Conservation (phyloP, 2,113 vertebrate genomes). For the Emydocephalus ijimae region DNA sequence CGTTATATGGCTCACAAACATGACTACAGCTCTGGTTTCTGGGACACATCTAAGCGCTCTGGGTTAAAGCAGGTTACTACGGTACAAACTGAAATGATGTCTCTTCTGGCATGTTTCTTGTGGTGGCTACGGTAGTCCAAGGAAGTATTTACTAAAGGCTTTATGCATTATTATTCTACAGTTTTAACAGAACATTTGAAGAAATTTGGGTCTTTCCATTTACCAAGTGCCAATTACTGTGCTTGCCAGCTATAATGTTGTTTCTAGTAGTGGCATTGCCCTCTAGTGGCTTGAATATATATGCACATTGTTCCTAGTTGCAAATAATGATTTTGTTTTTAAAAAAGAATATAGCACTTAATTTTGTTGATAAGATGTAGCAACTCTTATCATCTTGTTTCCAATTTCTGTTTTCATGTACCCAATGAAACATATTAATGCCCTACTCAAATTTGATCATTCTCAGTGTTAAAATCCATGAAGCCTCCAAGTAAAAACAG, state of each 20-base stretch:
- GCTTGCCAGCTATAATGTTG: background rate
- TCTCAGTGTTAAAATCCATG: background rate
- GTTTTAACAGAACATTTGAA: background rate
- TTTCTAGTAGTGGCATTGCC: constrained; percentile 1
- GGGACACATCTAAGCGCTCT: background rate
- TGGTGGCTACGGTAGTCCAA: background rate
- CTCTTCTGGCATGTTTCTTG: background rate
- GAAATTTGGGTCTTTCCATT: background rate
- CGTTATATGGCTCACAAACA: background rate
- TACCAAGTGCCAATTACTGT: background rate
- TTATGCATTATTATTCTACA: background rate
- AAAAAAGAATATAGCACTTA: background rate
- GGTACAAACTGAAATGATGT: background rate
- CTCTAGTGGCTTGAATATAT: background rate
- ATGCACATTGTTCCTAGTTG: background rate
- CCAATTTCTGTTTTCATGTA: background rate
- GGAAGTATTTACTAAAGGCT: background rate
- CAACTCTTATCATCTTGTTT: background rate
- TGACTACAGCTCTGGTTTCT: background rate
- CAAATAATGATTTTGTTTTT: background rate
- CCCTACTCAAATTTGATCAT: background rate
- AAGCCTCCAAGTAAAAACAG: background rate
- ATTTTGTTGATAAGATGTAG: background rate
- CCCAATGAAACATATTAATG: background rate
- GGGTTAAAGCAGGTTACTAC: background rate